phyloP scores from a whole-genome alignment of 1,140 invertebrate genomes.

The Pristionchus pacificus region DNA sequence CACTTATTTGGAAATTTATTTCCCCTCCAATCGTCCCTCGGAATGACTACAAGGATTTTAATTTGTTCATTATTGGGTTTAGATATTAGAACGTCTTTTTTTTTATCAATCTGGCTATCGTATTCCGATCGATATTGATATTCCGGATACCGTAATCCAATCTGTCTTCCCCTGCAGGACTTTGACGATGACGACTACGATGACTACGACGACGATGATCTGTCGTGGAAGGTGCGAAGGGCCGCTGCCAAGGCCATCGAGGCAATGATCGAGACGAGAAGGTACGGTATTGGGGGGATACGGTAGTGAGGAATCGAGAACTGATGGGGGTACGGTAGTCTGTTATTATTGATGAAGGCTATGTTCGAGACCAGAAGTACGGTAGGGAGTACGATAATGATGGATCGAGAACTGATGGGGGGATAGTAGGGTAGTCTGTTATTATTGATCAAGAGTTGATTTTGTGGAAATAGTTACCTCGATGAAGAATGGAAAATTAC shows the following conservation, averaged over 20 bases:
- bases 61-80: slow-evolving; percentile 22
- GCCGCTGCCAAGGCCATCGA: slow-evolving; percentile 95
- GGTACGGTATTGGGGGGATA: too few species aligned
- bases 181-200: slow-evolving; percentile 51
- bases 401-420: too few species aligned
- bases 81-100: slow-evolving; percentile 12
- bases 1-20: too few species aligned
- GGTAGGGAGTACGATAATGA: too few species aligned
- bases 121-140: slow-evolving; percentile 66
- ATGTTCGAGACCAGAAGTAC: too few species aligned
- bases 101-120: neutral
- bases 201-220: slow-evolving; percentile 82
- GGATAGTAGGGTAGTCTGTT: too few species aligned
- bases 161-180: slow-evolving; percentile 60
- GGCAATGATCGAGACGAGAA: slow-evolving; percentile 70
- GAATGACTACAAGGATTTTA: too few species aligned
- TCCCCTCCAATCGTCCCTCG: too few species aligned
- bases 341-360: too few species aligned
- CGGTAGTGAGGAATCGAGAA: too few species aligned
- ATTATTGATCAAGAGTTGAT: slow-evolving; percentile 62
- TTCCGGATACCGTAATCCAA: slow-evolving; percentile 7
- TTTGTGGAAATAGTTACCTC: slow-evolving; percentile 25
- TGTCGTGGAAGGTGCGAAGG: slow-evolving; percentile 94
- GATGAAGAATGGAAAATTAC: slow-evolving; percentile 13
- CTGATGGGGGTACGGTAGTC: too few species aligned